Conservation (phyloP, 2,888 invertebrate species). For the Rhagium mordax region DNA sequence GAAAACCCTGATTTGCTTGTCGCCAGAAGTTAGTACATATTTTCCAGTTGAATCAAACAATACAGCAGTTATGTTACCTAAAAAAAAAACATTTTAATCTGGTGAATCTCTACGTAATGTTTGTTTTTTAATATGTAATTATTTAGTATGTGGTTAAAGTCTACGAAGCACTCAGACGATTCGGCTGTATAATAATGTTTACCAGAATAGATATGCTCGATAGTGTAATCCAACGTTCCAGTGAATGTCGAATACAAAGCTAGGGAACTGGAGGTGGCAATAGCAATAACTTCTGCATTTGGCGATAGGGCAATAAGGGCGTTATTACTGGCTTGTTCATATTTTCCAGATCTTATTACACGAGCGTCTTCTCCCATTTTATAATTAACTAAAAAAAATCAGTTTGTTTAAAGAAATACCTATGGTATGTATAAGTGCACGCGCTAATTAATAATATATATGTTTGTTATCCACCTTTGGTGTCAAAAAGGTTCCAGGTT, state of each 20-base stretch:
- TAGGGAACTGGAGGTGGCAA: constrained; percentile 77
- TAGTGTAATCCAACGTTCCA: constrained; percentile 77
- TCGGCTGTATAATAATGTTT: too few species aligned
- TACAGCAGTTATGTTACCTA: constrained; percentile 80
- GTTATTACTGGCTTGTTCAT: constrained; percentile 73
- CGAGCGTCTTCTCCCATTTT: constrained; percentile 84
- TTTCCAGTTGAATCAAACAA: constrained; percentile 84
- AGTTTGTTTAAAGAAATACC: too few species aligned
- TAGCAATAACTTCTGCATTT: constrained; percentile 83
- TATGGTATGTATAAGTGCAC: too few species aligned
- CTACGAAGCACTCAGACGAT: too few species aligned
- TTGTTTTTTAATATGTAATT: too few species aligned
- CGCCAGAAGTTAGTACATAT: constrained; percentile 82
- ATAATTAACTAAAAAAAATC: constrained; percentile 83
- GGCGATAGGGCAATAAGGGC: constrained; percentile 83
- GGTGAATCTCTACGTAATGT: too few species aligned
- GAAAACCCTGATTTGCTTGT: constrained; percentile 83
- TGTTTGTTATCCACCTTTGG: constrained; percentile 77
- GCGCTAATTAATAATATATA: not conserved
- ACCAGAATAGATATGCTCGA: constrained; percentile 79
- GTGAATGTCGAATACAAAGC: constrained; percentile 81
- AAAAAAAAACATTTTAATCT: constrained; percentile 54
- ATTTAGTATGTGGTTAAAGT: too few species aligned
- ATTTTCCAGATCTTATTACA: constrained; percentile 77
- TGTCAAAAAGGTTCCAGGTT: constrained; percentile 89